Base-by-base conservation (phyloP, 2,797 vertebrate genomes). In the Columba guinea region DNA sequence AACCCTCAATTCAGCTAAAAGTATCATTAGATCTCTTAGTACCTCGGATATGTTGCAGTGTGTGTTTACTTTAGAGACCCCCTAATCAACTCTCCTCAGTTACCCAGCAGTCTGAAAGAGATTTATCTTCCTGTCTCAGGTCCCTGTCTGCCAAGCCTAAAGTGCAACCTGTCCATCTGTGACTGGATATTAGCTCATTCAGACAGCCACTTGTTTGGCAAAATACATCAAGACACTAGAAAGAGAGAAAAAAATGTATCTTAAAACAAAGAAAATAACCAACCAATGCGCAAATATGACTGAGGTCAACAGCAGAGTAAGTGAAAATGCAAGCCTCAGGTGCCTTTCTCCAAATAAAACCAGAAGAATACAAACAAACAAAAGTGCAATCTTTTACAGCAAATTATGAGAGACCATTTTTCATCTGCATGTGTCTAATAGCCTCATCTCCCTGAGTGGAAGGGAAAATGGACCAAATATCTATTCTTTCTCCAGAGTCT, bases 81-180 rank as follows among this genome's bases (percentile, higher is more conserved):
- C 56, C 86, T 60, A 46, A 92, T 80, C 48, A 67, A 78, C 81
- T 87, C 70, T 86, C 87, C 82, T 75, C 85, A 49, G 80, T 34
- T 65, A 76, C 69, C 71, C 89, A 87, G 85, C 34, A 76, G 44
- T 9, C 58, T 83, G 84, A 86, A 74, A 78, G 80, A 88, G 51
- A 92, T 94, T 93, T 71, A 84, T 94, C 77, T 92, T 87, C 76
- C 65, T 55, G 64, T 83, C 74, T 64, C 56, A 18, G 32, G 56
- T 39, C 55, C 77, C 91, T 34, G 60, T 52, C 87, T 95, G 87
- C 78, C 86, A 93, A 7, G 39, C 63, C 69, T 15, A 18, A 90
- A 94, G 90, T 67, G 60, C 85, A 90, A 64, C 69, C 89, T 84
- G 76, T 76, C 94, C 78, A 44, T 84, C 95, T 82, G 84, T 84